phyloP scores from a whole-genome alignment of 2,797 vertebrate genomes.

The Pelobates cultripes region DNA sequence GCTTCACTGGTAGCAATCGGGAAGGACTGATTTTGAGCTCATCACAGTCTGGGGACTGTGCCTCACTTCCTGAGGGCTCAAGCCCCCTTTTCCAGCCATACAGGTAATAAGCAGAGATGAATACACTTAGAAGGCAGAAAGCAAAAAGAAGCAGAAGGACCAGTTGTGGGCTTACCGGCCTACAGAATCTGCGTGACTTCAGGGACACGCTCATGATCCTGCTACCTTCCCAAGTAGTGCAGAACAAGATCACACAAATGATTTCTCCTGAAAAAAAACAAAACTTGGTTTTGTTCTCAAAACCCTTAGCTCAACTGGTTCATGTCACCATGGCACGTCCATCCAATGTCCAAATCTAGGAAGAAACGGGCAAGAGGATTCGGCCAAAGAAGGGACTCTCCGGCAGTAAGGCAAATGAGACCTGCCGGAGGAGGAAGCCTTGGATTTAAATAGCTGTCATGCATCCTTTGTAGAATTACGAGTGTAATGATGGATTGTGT shows the following conservation, averaged over 20 bases:
- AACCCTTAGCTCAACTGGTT: conserved; percentile 62
- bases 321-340: conserved; percentile 84
- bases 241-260: conserved; percentile 34
- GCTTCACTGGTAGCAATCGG: conserved; percentile 81
- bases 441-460: conserved; percentile 15
- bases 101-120: conserved; percentile 96
- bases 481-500: background rate
- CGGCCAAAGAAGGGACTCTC: conserved; percentile 24
- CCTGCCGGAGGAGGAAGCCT: conserved; percentile 39
- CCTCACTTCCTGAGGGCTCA: conserved; percentile 82
- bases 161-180: conserved; percentile 92
- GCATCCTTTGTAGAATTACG: conserved; percentile 41
- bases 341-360: conserved; percentile 63
- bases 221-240: conserved; percentile 53
- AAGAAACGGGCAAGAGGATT: conserved; percentile 62
- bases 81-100: conserved; percentile 95
- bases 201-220: conserved; percentile 88
- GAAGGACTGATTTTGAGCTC: conserved; percentile 87
- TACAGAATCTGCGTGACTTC: conserved; percentile 89
- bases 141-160: conserved; percentile 92
- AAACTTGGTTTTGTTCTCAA: conserved; percentile 59
- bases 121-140: conserved; percentile 94
- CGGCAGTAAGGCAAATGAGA: conserved; percentile 2
- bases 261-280: conserved; percentile 4
- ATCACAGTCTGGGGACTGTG: conserved; percentile 80